A percentile compares a stretch with the other conserved stretches of the same genome.
Conservation (phyloP, 2,888 invertebrate genomes). For the Gryllus longicercus region DNA sequence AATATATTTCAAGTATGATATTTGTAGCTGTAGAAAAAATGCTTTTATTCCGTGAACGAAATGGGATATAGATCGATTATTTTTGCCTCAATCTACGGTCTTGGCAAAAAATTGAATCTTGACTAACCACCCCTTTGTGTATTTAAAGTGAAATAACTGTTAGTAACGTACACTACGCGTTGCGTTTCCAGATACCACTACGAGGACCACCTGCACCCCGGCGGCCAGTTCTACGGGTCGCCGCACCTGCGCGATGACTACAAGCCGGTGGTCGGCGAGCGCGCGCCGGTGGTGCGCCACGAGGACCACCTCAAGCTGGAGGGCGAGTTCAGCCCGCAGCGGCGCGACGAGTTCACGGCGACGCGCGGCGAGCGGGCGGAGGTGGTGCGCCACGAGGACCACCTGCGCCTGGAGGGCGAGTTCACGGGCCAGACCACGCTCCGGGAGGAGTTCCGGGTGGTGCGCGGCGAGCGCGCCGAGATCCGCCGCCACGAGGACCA, state of each 20-base stretch:
- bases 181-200: constrained; percentile 42
- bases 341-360: constrained; percentile 45
- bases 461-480: constrained; percentile 58
- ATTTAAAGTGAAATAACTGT: too few species aligned
- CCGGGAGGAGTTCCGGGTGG: constrained; percentile 38
- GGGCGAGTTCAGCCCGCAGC: constrained; percentile 54
- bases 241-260: constrained; percentile 54
- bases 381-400: constrained; percentile 41
- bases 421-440: constrained; percentile 45
- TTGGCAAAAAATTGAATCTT: too few species aligned
- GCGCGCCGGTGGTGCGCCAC: constrained; percentile 45
- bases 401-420: constrained; percentile 39
- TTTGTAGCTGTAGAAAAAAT: too few species aligned
- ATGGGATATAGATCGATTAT: too few species aligned
- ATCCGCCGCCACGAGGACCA: constrained; percentile 64
- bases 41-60: too few species aligned
- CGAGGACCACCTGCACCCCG: constrained; percentile 44
- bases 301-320: constrained; percentile 70
- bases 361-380: constrained; percentile 45
- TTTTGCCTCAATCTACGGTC: too few species aligned
- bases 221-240: constrained; percentile 39
- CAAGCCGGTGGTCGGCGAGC: constrained; percentile 56
- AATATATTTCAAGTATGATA: too few species aligned
- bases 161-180: too few species aligned
- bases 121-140: too few species aligned